Base-by-base conservation (phyloP, 2,113 vertebrate species). In the Cynoglossus semilaevis region DNA sequence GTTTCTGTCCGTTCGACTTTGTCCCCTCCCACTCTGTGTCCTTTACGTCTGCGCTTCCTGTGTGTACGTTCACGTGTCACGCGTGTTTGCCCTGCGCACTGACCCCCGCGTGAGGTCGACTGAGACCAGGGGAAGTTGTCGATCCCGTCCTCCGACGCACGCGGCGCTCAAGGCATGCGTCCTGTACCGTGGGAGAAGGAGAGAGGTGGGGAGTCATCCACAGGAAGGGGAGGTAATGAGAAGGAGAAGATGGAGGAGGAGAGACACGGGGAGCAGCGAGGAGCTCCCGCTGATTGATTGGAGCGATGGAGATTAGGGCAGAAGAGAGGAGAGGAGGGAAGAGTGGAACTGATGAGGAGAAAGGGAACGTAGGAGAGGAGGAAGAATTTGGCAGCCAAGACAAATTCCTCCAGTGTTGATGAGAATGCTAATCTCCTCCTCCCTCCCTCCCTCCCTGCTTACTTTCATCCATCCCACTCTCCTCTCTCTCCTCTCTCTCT, bases 391-490 rank as follows among this genome's bases (percentile, higher is more conserved):
- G 74, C 80, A 86, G 69, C 69, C 63, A 64, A 81, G 87, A 86
- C 67, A 80, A 85, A 88, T 89, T 89, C 86, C 80, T 86, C 72
- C 58, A 63, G 77, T 70, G 78, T 81, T 88, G 86, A 88, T 82
- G 85, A 84, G 88, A 90, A 88, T 88, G 83, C 85, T 90, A 89
- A 90, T 91, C 82, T 82, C 63, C 65, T 18, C 57, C 51, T 56
- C 54, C 47, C 57, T 63, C 49, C 83, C 63, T 77, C 55, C 37
- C 37, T 29, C 6, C 22, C 22, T 29, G 22, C 22, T 52, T 55
- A 47, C 67, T 58, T 55, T 36, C 60, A 76, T 73, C 76, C 70
- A 72, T 64, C 71, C 73, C 63, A 49, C 72, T 75, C 47, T 80
- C 58, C 71, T 58, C 68, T 72, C 77, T 66, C 64, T 69, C 37